Base-by-base conservation (phyloP, 2,888 invertebrate genomes). In the Matsumyia berberina region DNA sequence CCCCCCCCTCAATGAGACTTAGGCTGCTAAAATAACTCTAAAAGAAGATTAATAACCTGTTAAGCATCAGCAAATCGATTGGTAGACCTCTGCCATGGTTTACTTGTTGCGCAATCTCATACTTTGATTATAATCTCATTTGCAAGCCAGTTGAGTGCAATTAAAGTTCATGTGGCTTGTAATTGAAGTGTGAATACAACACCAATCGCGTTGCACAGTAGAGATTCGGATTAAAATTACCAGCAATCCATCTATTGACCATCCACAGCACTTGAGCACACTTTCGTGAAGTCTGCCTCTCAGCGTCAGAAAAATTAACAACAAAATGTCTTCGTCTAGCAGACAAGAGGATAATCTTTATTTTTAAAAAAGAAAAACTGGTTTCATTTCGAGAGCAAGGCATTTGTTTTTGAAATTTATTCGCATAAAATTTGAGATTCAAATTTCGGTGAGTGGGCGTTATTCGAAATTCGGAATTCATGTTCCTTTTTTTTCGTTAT, bases 371-470 rank as follows among this genome's bases (percentile, higher is more conserved):
- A 42, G 33, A 12, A 44, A 69, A 69, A 69, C 69, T 55, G 55
- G 69, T 69, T 69, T 57, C 12, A 9, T 44, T 69, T 44, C 42
- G 19, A 42, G 44, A 69, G 31, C 70, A 46, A 70, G 46, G 35
- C 35, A n/a, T 46, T 69, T 44, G n/a, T 53, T 70, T 46, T 57
- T 29, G 9, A 53, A 72, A 73, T 73, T 62, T 53, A 73, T 73
- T 73, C 51, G 60, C 49, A 35, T 37, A 19, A 24, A 24, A 51
- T 51, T 62, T 35, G 42, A 17, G 60, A 73, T 73, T 73, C 72
- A 73, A 73, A 73, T 73, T 53, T 42, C 6, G 8, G 15, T 42
- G 62, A 51, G 73, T 73, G 73, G 73, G 73, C 24, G 73, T 62
- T 33, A 12, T n/a, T 24, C 33, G 8, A 53, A 53, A 33, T n/a